Base-by-base conservation (phyloP, 2,888 invertebrate genomes). In the Lymantria monacha region DNA sequence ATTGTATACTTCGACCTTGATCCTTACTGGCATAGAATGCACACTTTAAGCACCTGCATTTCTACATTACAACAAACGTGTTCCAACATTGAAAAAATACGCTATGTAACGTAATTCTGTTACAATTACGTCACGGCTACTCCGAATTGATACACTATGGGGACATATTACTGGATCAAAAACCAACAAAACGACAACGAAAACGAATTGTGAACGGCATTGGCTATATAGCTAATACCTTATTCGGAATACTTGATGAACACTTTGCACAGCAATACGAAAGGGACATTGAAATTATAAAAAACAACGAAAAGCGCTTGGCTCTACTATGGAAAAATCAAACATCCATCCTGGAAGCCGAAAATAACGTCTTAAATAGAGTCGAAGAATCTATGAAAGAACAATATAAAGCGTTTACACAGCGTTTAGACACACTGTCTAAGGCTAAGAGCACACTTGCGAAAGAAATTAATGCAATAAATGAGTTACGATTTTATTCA, bases 161-260 rank as follows among this genome's bases (percentile, higher is more conserved):
- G 12, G 38, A 38, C 7, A 38, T 38, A 38, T 12, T 38, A 12
- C n/a, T 38, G 38, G 12, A 38, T 38, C 38, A 38, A 12, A 48
- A 38, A 12, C n/a, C 12, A n/a, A 38, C n/a, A n/a, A 38, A 10
- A 12, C 11, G 49, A 3, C 46, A 22, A 2, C 42, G 49, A 41
- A 50, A 53, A 14, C 54, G 56, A 5, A 37, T 58, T 7, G 46
- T 56, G 9, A 46, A 55, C 45, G 54, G 58, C 1, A 44, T 61
- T 1, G 59, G 59, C 11, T 49, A 59, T 33, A 5, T 61, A 3
- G 61, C 57, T 0, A 57, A 57, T 15, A 50, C 45, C 12, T 41
- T 62, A 12, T 62, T 62, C 31, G 57, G 59, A 11, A 53, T 61
- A 0, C 36, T 61, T n/a, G 59, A 61, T 42, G 45, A 51, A 13